These are phyloP conservation scores for Phaetusa simplex DNA, from an alignment of 2,113 vertebrate species.

Conservation along the genomic window DNA sequence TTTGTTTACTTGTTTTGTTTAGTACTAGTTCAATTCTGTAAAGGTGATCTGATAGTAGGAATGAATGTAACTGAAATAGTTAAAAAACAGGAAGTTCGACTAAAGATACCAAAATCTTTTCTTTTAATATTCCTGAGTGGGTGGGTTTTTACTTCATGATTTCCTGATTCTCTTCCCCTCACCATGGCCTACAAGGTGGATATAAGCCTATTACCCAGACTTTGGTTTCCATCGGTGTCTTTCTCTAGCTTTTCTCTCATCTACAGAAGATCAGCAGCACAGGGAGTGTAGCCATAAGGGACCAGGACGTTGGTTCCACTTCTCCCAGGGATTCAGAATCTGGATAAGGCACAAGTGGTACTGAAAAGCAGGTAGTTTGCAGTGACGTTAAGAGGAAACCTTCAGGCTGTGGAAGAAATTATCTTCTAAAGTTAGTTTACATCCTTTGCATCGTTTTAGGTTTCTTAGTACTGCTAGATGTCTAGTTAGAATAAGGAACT, in stretches of 20 bases:
- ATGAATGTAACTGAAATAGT: background rate
- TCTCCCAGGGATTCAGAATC: background rate
- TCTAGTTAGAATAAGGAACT: background rate
- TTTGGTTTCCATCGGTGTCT: background rate
- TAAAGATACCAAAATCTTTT: background rate
- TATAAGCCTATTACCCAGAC: background rate
- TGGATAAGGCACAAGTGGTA: background rate
- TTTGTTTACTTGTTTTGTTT: background rate
- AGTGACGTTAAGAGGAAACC: background rate
- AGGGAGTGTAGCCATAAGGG: background rate
- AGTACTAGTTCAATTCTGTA: background rate
- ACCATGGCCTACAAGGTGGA: background rate
- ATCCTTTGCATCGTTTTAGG: background rate
- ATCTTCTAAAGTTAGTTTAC: background rate
- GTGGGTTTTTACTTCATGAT: background rate
- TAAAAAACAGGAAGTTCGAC: background rate
- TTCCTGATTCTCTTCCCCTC: background rate
- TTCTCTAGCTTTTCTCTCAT: background rate
- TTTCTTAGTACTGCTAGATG: background rate
- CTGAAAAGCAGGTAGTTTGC: background rate
- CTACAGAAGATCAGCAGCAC: background rate
- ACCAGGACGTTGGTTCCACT: background rate
- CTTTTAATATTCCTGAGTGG: background rate
- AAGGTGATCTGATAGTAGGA: background rate
- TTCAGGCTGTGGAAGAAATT: background rate